These are phyloP conservation scores for Drosophila funebris DNA, from an alignment of 1,140 invertebrate species.

Conservation along the genomic window DNA sequence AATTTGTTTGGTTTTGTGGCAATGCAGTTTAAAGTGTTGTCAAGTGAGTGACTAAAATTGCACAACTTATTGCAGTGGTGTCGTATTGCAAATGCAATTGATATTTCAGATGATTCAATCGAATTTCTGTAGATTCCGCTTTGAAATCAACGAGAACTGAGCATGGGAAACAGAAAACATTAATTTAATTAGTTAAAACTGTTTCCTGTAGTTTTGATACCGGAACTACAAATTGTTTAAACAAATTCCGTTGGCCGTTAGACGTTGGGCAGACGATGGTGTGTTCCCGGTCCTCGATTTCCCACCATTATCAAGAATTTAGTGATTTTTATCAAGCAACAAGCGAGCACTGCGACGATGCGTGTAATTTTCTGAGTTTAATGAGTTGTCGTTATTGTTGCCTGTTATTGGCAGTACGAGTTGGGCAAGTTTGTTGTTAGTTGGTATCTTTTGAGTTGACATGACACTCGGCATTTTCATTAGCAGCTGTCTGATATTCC, in stretches of 20 bases:
- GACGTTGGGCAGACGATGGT: neutral
- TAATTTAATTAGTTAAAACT: neutral
- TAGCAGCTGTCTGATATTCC: conserved; percentile 57
- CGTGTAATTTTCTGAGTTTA: conserved; percentile 43
- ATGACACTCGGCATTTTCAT: conserved; percentile 60
- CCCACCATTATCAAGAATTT: conserved; percentile 54
- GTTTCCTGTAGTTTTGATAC: neutral
- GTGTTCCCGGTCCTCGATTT: conserved; percentile 35
- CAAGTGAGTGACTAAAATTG: conserved; percentile 22
- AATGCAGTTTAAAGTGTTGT: conserved; percentile 28
- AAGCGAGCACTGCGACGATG: conserved; percentile 11
- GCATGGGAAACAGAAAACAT: neutral
- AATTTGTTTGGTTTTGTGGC: conserved; percentile 49
- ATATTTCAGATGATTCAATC: neutral
- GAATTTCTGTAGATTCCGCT: no score
- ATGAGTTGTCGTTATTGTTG: conserved; percentile 24
- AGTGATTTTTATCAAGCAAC: conserved; percentile 32
- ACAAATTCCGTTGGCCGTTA: conserved; percentile 3
- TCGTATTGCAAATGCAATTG: neutral
- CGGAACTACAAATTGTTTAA: neutral
- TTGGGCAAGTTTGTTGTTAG: conserved; percentile 4
- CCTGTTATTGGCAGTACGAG: conserved; percentile 8
- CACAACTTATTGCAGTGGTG: neutral
- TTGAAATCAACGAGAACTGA: no score
- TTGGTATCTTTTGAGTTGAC: conserved; percentile 41